phyloP scores from a whole-genome alignment of 2,113 vertebrate species.

The Butastur rufipennis region DNA sequence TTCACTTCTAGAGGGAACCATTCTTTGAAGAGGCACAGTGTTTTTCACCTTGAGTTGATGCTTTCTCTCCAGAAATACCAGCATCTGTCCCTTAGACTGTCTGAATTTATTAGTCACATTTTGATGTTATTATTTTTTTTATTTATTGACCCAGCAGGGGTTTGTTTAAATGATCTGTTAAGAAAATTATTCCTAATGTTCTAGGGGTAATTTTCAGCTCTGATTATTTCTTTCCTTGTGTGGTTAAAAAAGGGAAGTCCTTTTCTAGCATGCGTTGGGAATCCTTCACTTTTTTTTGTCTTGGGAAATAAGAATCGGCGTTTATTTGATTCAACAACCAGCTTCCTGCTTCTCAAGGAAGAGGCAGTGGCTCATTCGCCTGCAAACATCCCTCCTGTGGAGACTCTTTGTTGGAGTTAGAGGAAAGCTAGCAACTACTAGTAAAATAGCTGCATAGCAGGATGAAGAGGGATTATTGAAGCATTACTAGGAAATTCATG shows the following conservation, averaged over 20 bases:
- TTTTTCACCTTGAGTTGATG: not conserved
- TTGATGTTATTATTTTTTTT: not conserved
- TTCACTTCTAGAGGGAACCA: not conserved
- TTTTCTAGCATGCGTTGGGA: not conserved
- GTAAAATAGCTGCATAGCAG: conserved; percentile 6
- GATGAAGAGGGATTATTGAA: conserved; percentile 52
- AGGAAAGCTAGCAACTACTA: not conserved
- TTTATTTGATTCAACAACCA: conserved; percentile 14
- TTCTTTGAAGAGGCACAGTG: not conserved
- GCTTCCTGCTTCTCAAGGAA: conserved; percentile 53
- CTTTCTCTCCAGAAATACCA: not conserved
- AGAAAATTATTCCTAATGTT: not conserved
- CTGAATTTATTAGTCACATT: not conserved
- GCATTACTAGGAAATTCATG: conserved; percentile 41
- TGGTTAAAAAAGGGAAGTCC: not conserved
- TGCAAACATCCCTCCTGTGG: conserved; percentile 23
- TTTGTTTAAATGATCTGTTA: not conserved
- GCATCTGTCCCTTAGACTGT: not conserved
- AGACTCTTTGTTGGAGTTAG: not conserved
- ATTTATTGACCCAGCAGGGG: not conserved
- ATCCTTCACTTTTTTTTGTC: not conserved
- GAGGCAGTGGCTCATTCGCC: not conserved
- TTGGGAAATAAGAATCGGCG: not conserved
- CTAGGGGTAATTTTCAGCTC: not conserved
- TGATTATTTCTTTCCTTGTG: not conserved